These are phyloP conservation scores for Lordiphosa collinella DNA, from an alignment of 1,140 invertebrate genomes.

Conservation along the genomic window DNA sequence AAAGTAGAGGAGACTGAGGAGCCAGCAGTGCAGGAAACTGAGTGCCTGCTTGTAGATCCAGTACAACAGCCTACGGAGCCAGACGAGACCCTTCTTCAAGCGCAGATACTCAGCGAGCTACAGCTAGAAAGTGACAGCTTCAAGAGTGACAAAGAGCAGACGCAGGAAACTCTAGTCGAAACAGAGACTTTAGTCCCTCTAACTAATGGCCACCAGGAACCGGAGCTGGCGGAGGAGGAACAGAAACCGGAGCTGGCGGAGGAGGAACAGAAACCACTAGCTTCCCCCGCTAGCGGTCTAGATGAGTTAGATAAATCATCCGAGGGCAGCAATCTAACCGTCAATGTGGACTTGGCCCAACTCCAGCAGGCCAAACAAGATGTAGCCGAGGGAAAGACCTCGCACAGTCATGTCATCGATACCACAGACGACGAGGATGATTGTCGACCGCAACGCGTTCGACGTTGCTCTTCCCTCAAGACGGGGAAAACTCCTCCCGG, in stretches of 20 bases:
- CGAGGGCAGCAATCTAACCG: conserved; percentile 20
- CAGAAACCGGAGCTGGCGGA: no score
- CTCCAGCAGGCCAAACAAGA: conserved; percentile 46
- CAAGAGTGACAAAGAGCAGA: conserved; percentile 10
- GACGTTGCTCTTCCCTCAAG: conserved; percentile 92
- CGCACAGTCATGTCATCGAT: conserved; percentile 52
- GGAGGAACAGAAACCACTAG: background rate
- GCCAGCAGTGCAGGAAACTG: background rate
- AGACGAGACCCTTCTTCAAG: conserved; percentile 50
- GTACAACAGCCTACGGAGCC: conserved; percentile 1
- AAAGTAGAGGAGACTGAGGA: conserved; percentile 4
- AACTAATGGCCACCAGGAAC: background rate
- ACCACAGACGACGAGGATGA: conserved; percentile 79
- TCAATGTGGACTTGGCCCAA: conserved; percentile 40
- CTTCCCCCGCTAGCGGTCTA: conserved; percentile 26
- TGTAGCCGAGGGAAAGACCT: background rate
- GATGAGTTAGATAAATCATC: conserved; percentile 22
- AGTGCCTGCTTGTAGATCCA: background rate
- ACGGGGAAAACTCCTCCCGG: conserved; percentile 94
- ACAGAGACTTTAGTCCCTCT: background rate
- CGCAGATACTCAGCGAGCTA: conserved; percentile 62
- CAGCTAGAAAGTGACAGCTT: conserved; percentile 54
- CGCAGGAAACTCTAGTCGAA: conserved; percentile 5
- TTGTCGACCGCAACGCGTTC: conserved; percentile 83
- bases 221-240: no score